These are phyloP conservation scores for Typhlichthys eigenmanni DNA, from an alignment of 2,797 vertebrate genomes.

Conservation along the genomic window DNA sequence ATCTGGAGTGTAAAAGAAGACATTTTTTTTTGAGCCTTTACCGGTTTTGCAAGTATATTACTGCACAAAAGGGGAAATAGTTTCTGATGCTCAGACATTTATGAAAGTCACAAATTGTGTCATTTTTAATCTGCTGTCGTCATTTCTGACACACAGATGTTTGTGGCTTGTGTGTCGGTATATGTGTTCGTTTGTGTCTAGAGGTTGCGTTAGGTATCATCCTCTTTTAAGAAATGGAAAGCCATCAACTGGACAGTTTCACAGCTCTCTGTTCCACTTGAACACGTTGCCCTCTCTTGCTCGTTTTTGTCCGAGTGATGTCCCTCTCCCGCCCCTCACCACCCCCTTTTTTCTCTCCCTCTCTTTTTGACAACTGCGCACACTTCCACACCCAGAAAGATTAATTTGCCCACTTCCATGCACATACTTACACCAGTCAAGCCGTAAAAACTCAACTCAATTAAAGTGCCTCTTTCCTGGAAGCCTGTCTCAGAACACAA, in stretches of 20 bases:
- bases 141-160: background rate
- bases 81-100: too few relatives aligned
- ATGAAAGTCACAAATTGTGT: background rate
- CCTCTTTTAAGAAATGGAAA: background rate
- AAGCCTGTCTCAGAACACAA: slow-evolving; percentile 79
- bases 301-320: slow-evolving; percentile 8
- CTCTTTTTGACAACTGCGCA: slow-evolving; percentile 8
- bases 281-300: background rate
- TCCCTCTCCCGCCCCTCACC: slow-evolving; percentile 24
- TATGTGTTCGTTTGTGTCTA: slow-evolving; percentile 17
- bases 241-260: slow-evolving; percentile 20
- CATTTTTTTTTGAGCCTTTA: background rate
- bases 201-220: background rate
- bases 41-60: background rate
- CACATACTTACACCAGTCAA: slow-evolving; percentile 72
- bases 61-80: too few relatives aligned
- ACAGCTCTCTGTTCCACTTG: slow-evolving; percentile 12
- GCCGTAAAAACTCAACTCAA: slow-evolving; percentile 84
- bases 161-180: slow-evolving; percentile 23
- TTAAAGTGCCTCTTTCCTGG: slow-evolving; percentile 85
- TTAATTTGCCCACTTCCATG: slow-evolving; percentile 50
- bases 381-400: slow-evolving; percentile 32
- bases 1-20: background rate
- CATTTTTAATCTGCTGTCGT: slow-evolving; percentile 1
- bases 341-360: slow-evolving; percentile 1